Conservation (phyloP, 35 echinoderm and acorn worm species). For the Diadema setosum region DNA sequence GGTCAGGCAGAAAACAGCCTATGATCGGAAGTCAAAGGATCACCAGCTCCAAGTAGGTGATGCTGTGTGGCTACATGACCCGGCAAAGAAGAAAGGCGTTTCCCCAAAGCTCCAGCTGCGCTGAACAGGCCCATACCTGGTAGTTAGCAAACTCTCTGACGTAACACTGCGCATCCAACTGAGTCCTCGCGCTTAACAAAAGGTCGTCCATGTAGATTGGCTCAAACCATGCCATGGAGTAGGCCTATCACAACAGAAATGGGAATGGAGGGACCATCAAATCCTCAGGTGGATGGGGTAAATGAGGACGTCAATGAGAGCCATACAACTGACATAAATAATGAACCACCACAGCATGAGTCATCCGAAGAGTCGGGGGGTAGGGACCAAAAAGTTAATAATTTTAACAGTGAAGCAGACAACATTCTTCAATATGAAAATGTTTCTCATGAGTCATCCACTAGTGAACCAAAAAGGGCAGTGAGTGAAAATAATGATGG, state of each 20-base stretch:
- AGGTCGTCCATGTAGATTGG: slow-evolving; percentile 35
- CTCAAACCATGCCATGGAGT: not conserved
- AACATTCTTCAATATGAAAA: too few relatives aligned
- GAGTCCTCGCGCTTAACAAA: not conserved
- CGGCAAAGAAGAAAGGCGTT: not conserved
- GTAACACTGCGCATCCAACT: slow-evolving; percentile 26
- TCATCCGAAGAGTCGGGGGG: not conserved
- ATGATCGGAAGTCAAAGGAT: not conserved
- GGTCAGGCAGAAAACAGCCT: slow-evolving; percentile 14
- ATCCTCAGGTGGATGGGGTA: not conserved
- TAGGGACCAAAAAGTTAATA: too few relatives aligned
- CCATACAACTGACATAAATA: not conserved
- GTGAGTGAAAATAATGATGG: too few relatives aligned
- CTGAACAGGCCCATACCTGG: slow-evolving; percentile 35
- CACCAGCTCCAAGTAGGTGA: not conserved
- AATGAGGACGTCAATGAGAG: too few relatives aligned
- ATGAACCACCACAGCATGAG: not conserved
- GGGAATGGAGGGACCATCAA: not conserved
- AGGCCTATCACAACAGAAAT: too few relatives aligned
- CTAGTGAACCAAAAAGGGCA: too few relatives aligned
- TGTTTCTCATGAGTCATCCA: too few relatives aligned
- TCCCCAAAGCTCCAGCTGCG: slow-evolving; percentile 7
- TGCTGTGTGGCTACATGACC: slow-evolving; percentile 38
- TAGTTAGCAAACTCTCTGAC: slow-evolving; percentile 22
- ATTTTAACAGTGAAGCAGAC: too few relatives aligned